Evolutionary conservation across 2,888 invertebrate genomes (phyloP).

Genomic region (Cyclophora albipunctata): DNA sequence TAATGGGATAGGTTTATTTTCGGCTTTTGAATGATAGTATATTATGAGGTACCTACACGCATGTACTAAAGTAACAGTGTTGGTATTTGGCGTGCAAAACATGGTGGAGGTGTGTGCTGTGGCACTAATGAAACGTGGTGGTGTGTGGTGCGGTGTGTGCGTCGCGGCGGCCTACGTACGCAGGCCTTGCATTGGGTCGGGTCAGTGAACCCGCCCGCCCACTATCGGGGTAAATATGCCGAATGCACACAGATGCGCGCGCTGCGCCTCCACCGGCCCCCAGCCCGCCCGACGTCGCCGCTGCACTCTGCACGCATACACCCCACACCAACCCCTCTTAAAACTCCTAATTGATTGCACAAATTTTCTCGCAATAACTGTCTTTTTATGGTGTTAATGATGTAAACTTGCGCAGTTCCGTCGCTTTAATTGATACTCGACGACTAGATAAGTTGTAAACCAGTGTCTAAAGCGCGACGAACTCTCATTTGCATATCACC

Average conservation of each 20-base stretch:
- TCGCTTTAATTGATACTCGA: conserved; percentile 61
- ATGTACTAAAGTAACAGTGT: conserved; percentile 27
- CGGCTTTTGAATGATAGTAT: conserved; percentile 14
- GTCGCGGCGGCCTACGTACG: conserved; percentile 65
- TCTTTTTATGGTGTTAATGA: conserved; percentile 74
- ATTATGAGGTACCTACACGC: conserved; percentile 9
- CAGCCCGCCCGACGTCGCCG: conserved; percentile 43
- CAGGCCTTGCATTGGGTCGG: conserved; percentile 73
- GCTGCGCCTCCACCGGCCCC: conserved; percentile 47
- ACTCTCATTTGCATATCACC: conserved; percentile 45
- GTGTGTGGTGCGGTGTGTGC: conserved; percentile 60
- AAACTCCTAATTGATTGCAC: conserved; percentile 75
- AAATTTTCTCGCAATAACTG: conserved; percentile 75
- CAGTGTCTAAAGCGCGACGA: conserved; percentile 36
- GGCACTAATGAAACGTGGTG: conserved; percentile 20
- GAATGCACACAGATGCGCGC: conserved; percentile 75
- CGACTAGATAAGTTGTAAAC: conserved; percentile 46
- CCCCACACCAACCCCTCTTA: conserved; percentile 52
- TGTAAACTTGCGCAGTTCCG: conserved; percentile 68
- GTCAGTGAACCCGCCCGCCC: conserved; percentile 72
- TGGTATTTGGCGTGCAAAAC: conserved; percentile 57
- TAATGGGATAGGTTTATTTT: too few relatives aligned
- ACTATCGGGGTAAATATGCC: conserved; percentile 75
- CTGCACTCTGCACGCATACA: conserved; percentile 62
- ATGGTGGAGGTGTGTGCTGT: conserved; percentile 55